These are phyloP conservation scores for human (Homo sapiens) DNA, from an alignment of 2,113 vertebrate genomes.

Conservation along the genomic window DNA sequence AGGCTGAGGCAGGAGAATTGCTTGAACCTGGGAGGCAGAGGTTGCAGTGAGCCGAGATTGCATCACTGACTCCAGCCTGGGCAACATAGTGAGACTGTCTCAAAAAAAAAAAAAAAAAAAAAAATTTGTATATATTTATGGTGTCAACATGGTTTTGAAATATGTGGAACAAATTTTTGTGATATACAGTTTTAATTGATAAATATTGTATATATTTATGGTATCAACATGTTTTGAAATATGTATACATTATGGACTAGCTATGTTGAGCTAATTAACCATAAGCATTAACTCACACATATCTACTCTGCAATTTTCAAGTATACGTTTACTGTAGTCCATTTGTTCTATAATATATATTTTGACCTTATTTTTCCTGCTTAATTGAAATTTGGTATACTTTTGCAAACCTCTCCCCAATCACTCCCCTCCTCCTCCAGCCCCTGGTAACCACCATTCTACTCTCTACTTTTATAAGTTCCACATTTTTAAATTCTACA, in stretches of 20 bases:
- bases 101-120: too few species aligned
- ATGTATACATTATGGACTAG: neutral
- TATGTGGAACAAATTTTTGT: too few species aligned
- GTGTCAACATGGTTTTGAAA: too few species aligned
- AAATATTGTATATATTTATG: neutral
- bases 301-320: neutral
- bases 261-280: neutral
- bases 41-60: too few species aligned
- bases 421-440: neutral
- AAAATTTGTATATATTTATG: too few species aligned
- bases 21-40: too few species aligned
- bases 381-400: neutral
- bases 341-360: neutral
- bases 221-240: neutral
- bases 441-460: neutral
- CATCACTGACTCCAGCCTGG: too few species aligned
- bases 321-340: neutral
- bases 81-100: too few species aligned
- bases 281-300: neutral
- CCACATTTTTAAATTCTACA: neutral
- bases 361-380: neutral
- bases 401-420: neutral
- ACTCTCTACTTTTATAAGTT: neutral
- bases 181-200: too few species aligned
- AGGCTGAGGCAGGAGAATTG: too few species aligned